Evolutionary conservation across 2,113 vertebrate species (phyloP).

Genomic region (Alosa alosa): DNA sequence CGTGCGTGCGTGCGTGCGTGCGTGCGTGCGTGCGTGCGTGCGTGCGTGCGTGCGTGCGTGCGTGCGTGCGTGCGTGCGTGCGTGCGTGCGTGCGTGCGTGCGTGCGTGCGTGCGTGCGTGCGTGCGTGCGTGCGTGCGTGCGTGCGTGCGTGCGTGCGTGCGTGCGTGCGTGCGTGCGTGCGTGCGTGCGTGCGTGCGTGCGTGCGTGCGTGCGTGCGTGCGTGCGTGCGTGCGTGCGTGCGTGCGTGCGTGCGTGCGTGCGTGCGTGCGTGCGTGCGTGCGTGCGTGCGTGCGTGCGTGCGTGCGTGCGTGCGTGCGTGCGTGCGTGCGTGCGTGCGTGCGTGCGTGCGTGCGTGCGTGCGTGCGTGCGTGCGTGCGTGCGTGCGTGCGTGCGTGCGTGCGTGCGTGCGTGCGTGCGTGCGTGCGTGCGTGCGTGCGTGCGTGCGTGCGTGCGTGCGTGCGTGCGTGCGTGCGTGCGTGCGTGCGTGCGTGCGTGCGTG

Average conservation of each 20-base stretch:
- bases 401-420: background rate
- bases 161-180: slow-evolving; percentile 38
- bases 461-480: slow-evolving; percentile 8
- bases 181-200: background rate
- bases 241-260: background rate
- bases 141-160: background rate
- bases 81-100: background rate
- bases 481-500: slow-evolving; percentile 41
- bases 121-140: background rate
- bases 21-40: no score
- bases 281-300: no score
- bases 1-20: slow-evolving; percentile 37
- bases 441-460: background rate
- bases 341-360: background rate
- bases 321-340: slow-evolving; percentile 41
- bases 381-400: background rate
- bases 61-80: slow-evolving; percentile 41
- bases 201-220: slow-evolving; percentile 8
- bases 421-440: slow-evolving; percentile 38
- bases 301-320: background rate
- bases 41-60: background rate
- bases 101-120: slow-evolving; percentile 38
- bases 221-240: slow-evolving; percentile 41
- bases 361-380: slow-evolving; percentile 38
- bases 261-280: slow-evolving; percentile 37